Percentiles rank a stretch among this genome's conserved stretches.
Conservation (phyloP, 2,888 invertebrate genomes). For the Chouioia cunea region DNA sequence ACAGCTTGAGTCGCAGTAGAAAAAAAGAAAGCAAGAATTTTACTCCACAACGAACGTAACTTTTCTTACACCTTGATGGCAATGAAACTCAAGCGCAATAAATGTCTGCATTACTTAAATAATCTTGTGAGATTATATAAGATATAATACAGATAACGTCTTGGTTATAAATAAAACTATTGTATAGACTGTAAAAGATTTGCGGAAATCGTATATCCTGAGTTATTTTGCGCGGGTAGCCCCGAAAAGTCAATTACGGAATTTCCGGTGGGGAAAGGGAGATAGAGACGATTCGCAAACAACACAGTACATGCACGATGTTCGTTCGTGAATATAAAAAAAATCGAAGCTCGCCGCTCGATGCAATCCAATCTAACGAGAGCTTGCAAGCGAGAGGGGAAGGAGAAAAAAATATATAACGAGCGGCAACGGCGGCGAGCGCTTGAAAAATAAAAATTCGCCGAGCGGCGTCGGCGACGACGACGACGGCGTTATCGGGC, state of each 20-base stretch:
- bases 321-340: slow-evolving; percentile 19
- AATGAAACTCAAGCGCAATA: too few species aligned
- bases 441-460: slow-evolving; percentile 44
- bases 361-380: slow-evolving; percentile 45
- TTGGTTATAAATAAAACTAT: too few species aligned
- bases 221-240: too few species aligned
- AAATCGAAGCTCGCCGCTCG: slow-evolving; percentile 31
- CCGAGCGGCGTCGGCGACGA: slow-evolving; percentile 14
- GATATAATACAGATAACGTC: too few species aligned
- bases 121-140: too few species aligned
- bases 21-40: too few species aligned
- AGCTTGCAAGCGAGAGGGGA: slow-evolving; percentile 4
- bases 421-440: slow-evolving; percentile 14
- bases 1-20: too few species aligned
- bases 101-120: too few species aligned
- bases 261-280: slow-evolving; percentile 7
- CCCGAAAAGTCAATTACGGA: slow-evolving; percentile 37
- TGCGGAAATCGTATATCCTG: too few species aligned
- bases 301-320: slow-evolving; percentile 15
- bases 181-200: too few species aligned
- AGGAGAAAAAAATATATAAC: neutral
- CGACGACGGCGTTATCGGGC: slow-evolving; percentile 48
- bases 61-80: too few species aligned
- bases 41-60: too few species aligned
- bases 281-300: slow-evolving; percentile 32